phyloP scores from a whole-genome alignment of 2,113 vertebrate species.

The Equus przewalskii region DNA sequence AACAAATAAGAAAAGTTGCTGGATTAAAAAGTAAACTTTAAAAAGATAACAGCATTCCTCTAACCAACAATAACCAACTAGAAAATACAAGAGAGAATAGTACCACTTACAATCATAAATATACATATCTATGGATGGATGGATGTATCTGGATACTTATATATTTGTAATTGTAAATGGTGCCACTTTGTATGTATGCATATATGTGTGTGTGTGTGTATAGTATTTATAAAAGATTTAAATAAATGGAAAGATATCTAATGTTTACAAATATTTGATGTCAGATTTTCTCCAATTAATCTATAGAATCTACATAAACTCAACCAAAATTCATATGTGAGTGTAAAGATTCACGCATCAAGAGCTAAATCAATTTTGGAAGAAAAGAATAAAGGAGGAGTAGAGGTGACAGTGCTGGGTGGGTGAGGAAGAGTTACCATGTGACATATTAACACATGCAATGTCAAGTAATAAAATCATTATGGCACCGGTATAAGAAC shows the following conservation, averaged over 20 bases:
- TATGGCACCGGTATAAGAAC: neutral
- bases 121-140: neutral
- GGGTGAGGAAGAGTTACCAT: neutral
- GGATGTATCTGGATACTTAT: neutral
- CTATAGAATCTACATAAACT: neutral
- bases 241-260: neutral
- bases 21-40: neutral
- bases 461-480: neutral
- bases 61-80: neutral
- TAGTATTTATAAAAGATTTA: neutral
- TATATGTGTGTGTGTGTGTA: neutral
- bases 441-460: neutral
- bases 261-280: neutral
- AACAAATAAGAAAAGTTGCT: neutral
- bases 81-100: slow-evolving; percentile 13
- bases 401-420: neutral
- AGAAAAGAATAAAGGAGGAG: neutral
- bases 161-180: neutral
- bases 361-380: neutral
- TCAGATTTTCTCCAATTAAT: neutral
- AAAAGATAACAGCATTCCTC: neutral
- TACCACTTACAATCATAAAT: neutral
- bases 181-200: neutral
- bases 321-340: neutral
- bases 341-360: neutral